Conservation (phyloP, 2,888 invertebrate species). For the Hydropsyche betteni region DNA sequence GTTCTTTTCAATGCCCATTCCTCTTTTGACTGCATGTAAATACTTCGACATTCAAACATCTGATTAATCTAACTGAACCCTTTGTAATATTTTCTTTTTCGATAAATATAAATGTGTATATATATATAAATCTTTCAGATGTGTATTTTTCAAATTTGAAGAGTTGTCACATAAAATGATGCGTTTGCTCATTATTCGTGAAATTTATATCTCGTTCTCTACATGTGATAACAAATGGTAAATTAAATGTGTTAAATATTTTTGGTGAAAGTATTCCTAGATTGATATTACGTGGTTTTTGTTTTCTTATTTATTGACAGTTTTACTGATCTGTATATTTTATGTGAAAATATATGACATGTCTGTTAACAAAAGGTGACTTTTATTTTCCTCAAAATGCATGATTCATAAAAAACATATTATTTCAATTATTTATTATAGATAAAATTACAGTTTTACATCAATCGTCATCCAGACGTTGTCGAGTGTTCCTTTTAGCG, state of each 20-base stretch:
- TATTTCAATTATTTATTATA: neutral
- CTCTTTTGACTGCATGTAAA: too few relatives aligned
- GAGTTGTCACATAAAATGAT: slow-evolving; percentile 4
- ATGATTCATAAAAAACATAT: too few relatives aligned
- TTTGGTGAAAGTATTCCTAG: slow-evolving; percentile 50
- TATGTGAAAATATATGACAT: slow-evolving; percentile 51
- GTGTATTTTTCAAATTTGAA: too few relatives aligned
- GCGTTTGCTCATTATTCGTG: slow-evolving; percentile 39
- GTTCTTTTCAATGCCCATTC: too few relatives aligned
- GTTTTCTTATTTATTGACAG: slow-evolving; percentile 48
- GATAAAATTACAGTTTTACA: neutral
- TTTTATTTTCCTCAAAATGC: neutral
- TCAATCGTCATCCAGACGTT: slow-evolving; percentile 72
- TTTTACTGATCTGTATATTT: slow-evolving; percentile 52
- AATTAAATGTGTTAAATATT: slow-evolving; percentile 49
- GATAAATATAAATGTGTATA: too few relatives aligned
- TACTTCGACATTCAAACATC: too few relatives aligned
- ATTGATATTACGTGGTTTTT: slow-evolving; percentile 48
- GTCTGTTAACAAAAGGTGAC: slow-evolving; percentile 30
- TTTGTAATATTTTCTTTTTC: too few relatives aligned
- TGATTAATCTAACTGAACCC: too few relatives aligned
- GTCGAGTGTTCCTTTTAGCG: slow-evolving; percentile 70
- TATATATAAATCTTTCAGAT: too few relatives aligned
- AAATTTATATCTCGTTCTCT: slow-evolving; percentile 30
- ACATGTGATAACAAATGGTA: slow-evolving; percentile 44